Evolutionary conservation across 2,888 invertebrate genomes (phyloP), one percentile per base, ranked within the genome.

Genomic region (Gordius sp.): DNA sequence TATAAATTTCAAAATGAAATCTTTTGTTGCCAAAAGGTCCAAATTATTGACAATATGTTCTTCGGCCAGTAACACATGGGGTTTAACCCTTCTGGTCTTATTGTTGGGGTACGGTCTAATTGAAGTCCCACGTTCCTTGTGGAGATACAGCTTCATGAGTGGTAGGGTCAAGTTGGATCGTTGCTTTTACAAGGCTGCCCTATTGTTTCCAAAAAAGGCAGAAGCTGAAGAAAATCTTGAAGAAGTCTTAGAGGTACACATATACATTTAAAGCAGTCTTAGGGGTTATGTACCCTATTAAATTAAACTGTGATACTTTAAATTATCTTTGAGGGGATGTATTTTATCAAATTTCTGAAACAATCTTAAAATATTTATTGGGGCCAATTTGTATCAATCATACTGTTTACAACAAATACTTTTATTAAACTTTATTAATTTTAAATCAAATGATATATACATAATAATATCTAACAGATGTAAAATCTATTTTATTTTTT

Each of bases 31-130:
- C n/a, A n/a, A n/a, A 4, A 47, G 47, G 4, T n/a, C 47, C 13
- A 47, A 47, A 20, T 20, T 47, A 8, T 23, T 47, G 13, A 13
- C 20, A 20, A 47, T 47, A 47, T 4, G 68, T 2, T 67, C 68
- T 2, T 24, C 91, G 18, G 93, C 97, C 1, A 89, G 89, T 65
- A 99, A 99, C 68, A 97, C 97, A 0, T 99, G 97, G 97, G 97
- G 97, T 59, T 73, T 99, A 57, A 87, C 93, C 68, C 73, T 97
- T 28, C 73, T 99, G 55, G 84, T 97, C 54, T 72, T 97, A 24
- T 73, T 99, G 60, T 75, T 97, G 23, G 84, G 76, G 1, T 91
- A 93, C 70, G 89, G 93, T 0, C 74, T 97, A 58, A 91, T 99
- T 0, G 91, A 93, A 72, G 82, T 97, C 1, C 75, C 75, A 1